Base-by-base conservation (phyloP, 2,797 vertebrate genomes). In the Manis crassicaudata region DNA sequence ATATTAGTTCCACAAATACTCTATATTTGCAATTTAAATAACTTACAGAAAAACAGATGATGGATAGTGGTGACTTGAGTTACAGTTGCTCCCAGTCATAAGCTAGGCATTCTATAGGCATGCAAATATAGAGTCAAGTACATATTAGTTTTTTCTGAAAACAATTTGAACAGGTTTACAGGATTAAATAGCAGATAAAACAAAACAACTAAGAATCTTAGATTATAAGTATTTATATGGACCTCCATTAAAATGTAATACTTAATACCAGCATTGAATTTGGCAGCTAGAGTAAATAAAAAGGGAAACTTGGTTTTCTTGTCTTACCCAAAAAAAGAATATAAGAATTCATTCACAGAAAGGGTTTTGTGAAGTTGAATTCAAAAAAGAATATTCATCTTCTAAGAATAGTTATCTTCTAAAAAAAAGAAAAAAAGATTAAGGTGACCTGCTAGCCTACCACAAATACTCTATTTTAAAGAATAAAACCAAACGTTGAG, bases 151-250 rank as follows among this genome's bases (percentile, higher is more conserved):
- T 81, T 79, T 32, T 29, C 25, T 46, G 46, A 85, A 56, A 85
- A 35, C 83, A 6, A 81, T 63, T 90, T 94, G 54, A 89, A 67
- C 43, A 77, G 52, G 7, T 85, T 96, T 77, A 63, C 29, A 43
- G 37, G 27, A 65, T 90, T 90, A 96, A 90, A 77, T 85, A 87
- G 16, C 37, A 92, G 56, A 50, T 83, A 86, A 96, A 91, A 73
- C 85, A 95, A 58, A 76, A 92, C 9, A 85, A 72, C 65, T 35
- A 75, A 89, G 25, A 65, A 56, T 92, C 29, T 54, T 81, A 86
- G 58, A 17, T 67, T 46, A 88, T 18, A 79, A 94, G 82, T 90
- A 27, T 46, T 90, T 91, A 73, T 32, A 50, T 79, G 29, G 29
- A 81, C 18, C 32, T 96, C 11, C 87, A 56, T 83, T 94, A 63